phyloP scores from a whole-genome alignment of 2,113 vertebrate species.

The Micronycteris hirsuta region DNA sequence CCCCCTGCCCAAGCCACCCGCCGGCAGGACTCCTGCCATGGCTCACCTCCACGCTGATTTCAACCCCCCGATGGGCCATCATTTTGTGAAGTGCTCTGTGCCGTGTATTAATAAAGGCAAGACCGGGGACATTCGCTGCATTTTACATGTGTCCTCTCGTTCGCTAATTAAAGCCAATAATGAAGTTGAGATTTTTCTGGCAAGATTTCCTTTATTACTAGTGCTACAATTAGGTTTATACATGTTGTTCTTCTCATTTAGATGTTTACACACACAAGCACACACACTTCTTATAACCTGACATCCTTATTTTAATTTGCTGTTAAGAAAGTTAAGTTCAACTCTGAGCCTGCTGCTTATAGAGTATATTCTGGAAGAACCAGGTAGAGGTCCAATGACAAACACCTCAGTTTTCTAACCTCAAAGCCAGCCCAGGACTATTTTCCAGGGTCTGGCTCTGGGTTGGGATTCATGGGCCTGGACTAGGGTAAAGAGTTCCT shows the following conservation, averaged over 20 bases:
- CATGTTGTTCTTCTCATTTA: not conserved
- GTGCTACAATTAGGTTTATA: not conserved
- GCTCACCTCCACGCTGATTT: not conserved
- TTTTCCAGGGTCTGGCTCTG: not conserved
- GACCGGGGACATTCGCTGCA: not conserved
- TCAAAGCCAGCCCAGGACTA: not conserved
- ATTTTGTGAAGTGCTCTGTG: not conserved
- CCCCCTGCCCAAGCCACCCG: not conserved
- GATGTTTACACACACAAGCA: not conserved
- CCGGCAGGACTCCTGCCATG: too few relatives aligned
- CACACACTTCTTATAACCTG: not conserved
- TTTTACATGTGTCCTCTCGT: not conserved
- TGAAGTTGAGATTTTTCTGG: slow-evolving; percentile 42
- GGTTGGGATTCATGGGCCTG: not conserved
- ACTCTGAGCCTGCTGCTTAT: not conserved
- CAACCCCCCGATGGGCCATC: not conserved
- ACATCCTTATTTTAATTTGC: not conserved
- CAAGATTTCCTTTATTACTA: slow-evolving; percentile 36
- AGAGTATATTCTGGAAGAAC: not conserved
- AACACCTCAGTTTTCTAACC: not conserved
- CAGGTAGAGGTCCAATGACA: not conserved
- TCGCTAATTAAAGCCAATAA: slow-evolving; percentile 52
- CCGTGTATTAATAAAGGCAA: slow-evolving; percentile 39
- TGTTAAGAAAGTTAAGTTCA: slow-evolving; percentile 10
- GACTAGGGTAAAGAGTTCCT: not conserved